Evolutionary conservation across 2,113 vertebrate species (phyloP).

Genomic region (Eolophus roseicapilla): DNA sequence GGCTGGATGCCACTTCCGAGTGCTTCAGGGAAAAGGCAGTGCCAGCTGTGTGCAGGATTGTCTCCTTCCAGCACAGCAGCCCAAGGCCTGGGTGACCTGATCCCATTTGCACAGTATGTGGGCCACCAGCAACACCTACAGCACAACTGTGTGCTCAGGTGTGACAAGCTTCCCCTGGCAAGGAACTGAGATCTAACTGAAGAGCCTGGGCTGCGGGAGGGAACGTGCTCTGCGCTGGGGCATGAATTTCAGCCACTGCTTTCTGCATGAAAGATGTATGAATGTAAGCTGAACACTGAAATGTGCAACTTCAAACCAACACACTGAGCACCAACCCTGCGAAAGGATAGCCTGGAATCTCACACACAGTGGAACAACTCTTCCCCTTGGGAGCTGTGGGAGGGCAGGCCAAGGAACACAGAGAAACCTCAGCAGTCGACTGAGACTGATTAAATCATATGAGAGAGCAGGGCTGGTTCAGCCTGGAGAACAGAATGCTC

Average conservation of each 20-base stretch:
- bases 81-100: background rate
- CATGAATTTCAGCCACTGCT: background rate
- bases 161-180: background rate
- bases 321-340: background rate
- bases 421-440: background rate
- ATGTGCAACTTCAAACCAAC: background rate
- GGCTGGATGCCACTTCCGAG: background rate
- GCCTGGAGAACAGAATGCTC: background rate
- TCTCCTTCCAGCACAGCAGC: background rate
- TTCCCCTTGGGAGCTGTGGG: background rate
- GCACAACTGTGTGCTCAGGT: background rate
- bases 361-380: rapidly evolving
- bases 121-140: background rate
- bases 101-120: background rate
- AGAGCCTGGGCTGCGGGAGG: background rate
- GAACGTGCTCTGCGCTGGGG: background rate
- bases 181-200: background rate
- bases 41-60: background rate
- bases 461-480: background rate
- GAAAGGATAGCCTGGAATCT: background rate
- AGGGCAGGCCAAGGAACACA: background rate
- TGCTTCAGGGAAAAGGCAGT: background rate
- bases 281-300: background rate
- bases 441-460: background rate
- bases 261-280: background rate